Base-by-base conservation (phyloP, 2,113 vertebrate genomes). In the Bostrychus sinensis region DNA sequence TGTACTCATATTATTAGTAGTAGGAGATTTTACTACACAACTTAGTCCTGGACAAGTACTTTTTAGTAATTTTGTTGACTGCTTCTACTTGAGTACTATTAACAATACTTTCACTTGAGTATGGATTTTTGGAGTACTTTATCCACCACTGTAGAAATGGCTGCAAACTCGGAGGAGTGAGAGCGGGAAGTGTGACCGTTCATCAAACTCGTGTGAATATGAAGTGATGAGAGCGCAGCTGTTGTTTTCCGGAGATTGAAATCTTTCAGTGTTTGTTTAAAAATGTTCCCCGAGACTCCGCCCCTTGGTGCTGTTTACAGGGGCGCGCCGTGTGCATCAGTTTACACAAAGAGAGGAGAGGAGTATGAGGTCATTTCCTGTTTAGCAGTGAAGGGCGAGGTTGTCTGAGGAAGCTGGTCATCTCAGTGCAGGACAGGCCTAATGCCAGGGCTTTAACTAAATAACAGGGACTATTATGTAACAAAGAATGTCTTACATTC, bases 291-390 rank as follows among this genome's bases (percentile, higher is more conserved):
- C 58, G 38, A 59, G 26, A 48, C 32, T 23, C 34, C 50, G 63
- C 56, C 59, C 64, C 3, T 64, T 28, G 13, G 36, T 57, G 46
- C 20, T 45, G 58, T 60, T 45, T 46, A 57, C 28, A 50, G 5
- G 66, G 28, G 61, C 8, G 28, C 4, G 57, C 23, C 19, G 14
- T 30, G 69, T 45, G 65, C 45, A 60, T 59, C 67, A 66, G 58
- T 72, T 65, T 67, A 71, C 62, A 71, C 46, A 57, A 37, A 69
- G 59, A 34, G 32, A 60, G 55, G 55, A 59, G 32, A 28, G 26
- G 32, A n/a, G n/a, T n/a, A 22, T 84, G 75, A 86, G 78, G 50
- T 82, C 22, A 80, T 70, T 82, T 88, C 86, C 81, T 82, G 74
- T 82, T 72, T 76, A 42, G 42, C 65, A 26, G 48, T 46, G 36